Conservation (phyloP, 2,797 vertebrate species). For the Bovichtus diacanthus region DNA sequence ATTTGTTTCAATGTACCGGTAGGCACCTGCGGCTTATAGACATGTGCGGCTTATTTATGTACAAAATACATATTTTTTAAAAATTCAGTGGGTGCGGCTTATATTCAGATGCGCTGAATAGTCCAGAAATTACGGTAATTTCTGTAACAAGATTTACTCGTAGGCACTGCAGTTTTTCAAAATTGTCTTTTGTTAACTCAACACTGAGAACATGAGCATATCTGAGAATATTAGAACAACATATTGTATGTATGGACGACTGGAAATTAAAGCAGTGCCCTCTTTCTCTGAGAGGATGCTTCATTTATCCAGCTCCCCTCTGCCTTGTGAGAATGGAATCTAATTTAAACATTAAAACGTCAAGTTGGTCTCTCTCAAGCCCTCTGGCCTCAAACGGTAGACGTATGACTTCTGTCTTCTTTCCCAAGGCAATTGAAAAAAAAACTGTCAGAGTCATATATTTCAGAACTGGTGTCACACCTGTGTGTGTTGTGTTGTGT, state of each 20-base stretch:
- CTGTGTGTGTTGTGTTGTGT: conserved; percentile 17
- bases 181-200: conserved; percentile 24
- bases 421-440: conserved; percentile 63
- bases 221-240: conserved; percentile 37
- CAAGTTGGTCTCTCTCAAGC: conserved; percentile 51
- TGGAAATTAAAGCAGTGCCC: conserved; percentile 41
- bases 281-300: conserved; percentile 51
- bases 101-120: too few relatives aligned
- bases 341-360: conserved; percentile 80
- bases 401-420: conserved; percentile 71
- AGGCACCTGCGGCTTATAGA: too few relatives aligned
- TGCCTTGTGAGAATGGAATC: conserved; percentile 61
- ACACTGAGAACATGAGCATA: conserved; percentile 28
- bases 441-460: conserved; percentile 58
- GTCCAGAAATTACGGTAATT: too few relatives aligned
- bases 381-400: conserved; percentile 61
- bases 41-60: too few relatives aligned
- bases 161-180: neutral
- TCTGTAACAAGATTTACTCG: conserved; percentile 18
- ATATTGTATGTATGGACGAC: neutral
- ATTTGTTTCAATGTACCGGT: too few relatives aligned
- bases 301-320: conserved; percentile 61
- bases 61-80: too few relatives aligned
- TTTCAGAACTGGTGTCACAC: conserved; percentile 56
- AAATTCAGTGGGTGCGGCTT: too few relatives aligned